Base-by-base conservation (phyloP, 2,797 vertebrate species). In the Hydrophis major region DNA sequence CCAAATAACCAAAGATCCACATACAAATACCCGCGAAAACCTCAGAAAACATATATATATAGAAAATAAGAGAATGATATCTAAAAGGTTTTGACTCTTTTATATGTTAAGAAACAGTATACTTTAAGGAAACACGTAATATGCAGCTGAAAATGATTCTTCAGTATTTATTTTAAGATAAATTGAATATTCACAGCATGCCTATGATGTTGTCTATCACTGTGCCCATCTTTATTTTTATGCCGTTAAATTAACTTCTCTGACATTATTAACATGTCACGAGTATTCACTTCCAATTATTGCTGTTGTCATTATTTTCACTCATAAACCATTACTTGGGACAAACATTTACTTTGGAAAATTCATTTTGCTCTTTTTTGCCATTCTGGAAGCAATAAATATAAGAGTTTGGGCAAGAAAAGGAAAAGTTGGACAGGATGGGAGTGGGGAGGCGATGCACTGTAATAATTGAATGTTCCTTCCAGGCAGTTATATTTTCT, bases 101-200 rank as follows among this genome's bases (percentile, higher is more conserved):
- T 96, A 96, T 96, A 93, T 96, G 95, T 94, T 97, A 96, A 96
- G 96, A 96, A 97, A 97, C 94, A 97, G 93, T 4, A 86, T 32
- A 93, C 89, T 94, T 92, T 92, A 88, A 32, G 94, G 89, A 22
- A n/a, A 78, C 90, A 94, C 25, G 47, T 20, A 1, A 56, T 94
- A 63, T 2, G 92, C 6, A 13, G 20, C 74, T 83, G 74, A 83
- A 83, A 42, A 83, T 47, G 0, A 18, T 88, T 47, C 93, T 89
- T 37, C 27, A 1, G 53, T 60, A 37, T 4, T 14, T 86, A 4
- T 60, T 95, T 88, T 6, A 93, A 93, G 94, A 28, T 78, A 63
- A 94, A 96, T 95, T 86, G 94, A 91, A 93, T 47, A 37, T 95
- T 97, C 89, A 20, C 69, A 96, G 89, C 94, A 60, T 90, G 92